phyloP scores from a whole-genome alignment of 2,888 invertebrate species.

The Drosophila birchii region DNA sequence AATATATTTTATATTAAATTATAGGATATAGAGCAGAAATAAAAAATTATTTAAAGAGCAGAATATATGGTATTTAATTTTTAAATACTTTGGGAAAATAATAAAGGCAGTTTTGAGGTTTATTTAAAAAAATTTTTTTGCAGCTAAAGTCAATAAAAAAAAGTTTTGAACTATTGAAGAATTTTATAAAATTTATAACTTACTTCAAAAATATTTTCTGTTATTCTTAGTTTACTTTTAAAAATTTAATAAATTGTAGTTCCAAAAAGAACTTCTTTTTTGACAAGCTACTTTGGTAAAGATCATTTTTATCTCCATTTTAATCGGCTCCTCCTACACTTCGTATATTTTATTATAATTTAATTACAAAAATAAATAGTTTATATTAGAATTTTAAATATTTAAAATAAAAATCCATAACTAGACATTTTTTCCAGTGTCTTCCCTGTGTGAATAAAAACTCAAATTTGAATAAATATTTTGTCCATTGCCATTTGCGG shows the following conservation, averaged over 20 bases:
- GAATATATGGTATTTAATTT: neutral
- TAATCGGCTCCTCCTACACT: neutral
- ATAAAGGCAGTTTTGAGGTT: neutral
- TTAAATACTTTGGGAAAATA: neutral
- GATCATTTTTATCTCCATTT: too few species aligned
- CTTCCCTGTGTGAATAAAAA: conserved; percentile 66
- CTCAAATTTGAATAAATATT: conserved; percentile 73
- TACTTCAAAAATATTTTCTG: neutral
- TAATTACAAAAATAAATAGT: neutral
- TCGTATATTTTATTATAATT: neutral
- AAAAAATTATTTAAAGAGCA: neutral
- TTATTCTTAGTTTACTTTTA: neutral
- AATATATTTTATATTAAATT: neutral
- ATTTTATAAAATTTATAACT: neutral
- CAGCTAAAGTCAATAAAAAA: too few species aligned
- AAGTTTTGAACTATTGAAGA: fast-evolving
- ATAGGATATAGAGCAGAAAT: neutral
- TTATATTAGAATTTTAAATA: fast-evolving
- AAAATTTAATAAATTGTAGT: too few species aligned
- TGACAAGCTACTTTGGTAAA: neutral
- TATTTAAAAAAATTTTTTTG: fast-evolving
- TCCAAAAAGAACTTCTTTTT: too few species aligned
- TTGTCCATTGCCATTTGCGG: conserved; percentile 78
- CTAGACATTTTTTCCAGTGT: conserved; percentile 6
- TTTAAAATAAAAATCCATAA: neutral